These are phyloP conservation scores for Cyphomyrus discorhynchus DNA, from an alignment of 2,113 vertebrate genomes.

Conservation along the genomic window DNA sequence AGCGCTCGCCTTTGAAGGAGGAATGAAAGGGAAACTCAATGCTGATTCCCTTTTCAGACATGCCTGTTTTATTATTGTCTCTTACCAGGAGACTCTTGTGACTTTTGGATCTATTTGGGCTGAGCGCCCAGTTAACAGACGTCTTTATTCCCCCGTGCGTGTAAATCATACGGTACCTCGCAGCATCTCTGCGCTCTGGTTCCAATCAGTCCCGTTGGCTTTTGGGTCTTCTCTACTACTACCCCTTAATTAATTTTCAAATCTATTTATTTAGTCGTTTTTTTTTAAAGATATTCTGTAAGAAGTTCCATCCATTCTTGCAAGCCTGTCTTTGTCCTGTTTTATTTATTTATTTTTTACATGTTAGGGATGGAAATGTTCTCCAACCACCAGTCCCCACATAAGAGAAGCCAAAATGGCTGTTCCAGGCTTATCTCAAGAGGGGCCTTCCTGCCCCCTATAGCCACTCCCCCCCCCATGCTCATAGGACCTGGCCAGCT, in stretches of 20 bases:
- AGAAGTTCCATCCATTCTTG: not conserved
- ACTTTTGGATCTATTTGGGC: not conserved
- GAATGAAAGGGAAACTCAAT: not conserved
- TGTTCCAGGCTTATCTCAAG: constrained; percentile 9
- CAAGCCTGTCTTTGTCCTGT: not conserved
- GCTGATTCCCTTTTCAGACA: constrained; percentile 3
- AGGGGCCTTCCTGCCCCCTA: constrained; percentile 15
- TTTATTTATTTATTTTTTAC: not conserved
- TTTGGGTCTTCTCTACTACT: not conserved
- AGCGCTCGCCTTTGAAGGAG: not conserved
- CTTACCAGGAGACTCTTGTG: constrained; percentile 3
- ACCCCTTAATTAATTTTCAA: not conserved
- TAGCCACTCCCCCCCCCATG: not conserved
- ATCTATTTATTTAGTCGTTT: not conserved
- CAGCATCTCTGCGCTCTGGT: constrained; percentile 9
- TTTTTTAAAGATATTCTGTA: not conserved
- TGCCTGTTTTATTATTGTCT: constrained; percentile 13
- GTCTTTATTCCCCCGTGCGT: constrained; percentile 12
- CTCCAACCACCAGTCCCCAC: not conserved
- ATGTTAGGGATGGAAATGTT: not conserved
- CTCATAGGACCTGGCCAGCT: not conserved
- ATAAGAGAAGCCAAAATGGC: not conserved
- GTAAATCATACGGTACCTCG: constrained; percentile 8
- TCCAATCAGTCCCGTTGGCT: constrained; percentile 9
- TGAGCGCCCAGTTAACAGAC: constrained; percentile 12